Evolutionary conservation across 2,113 vertebrate species (phyloP), one percentile per base, ranked within the genome.

Genomic region (Labeo rohita): DNA sequence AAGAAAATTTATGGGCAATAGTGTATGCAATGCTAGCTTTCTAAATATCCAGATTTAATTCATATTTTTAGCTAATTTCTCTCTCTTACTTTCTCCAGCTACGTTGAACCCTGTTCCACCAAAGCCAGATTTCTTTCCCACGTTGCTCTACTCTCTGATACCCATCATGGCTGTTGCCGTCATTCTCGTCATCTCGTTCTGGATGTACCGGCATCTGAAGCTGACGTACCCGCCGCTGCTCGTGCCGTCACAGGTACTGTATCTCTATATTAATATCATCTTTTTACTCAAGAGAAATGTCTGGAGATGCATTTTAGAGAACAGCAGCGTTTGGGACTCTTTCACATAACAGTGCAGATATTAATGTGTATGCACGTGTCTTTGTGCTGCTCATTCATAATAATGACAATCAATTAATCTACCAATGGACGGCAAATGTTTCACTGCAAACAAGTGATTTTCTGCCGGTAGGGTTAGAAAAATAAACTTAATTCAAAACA

Each of bases 141-240:
- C 97, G 0, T 93, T 99, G 92, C 96, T 99, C 1, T 99, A 98
- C 89, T 97, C 97, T 0, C 92, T 99, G 94, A 96, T 98, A 91
- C 98, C 98, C 86, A 96, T 99, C 89, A 96, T 98, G 93, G 96
- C 96, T 81, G 95, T 99, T 83, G 97, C 97, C 0, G 96, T 97
- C 16, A 97, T 99, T 0, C 91, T 98, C 83, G 94, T 99, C 86
- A 97, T 98, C 91, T 98, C 97, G 0, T 99, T 99, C 92, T 99
- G 98, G 98, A 98, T 99, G 95, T 99, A 99, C 91, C 95, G 97
- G 80, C 98, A 98, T 88, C 98, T 99, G 93, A 99, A 98, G 90
- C 95, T 99, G 92, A 97, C 97, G 1, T 99, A 99, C 90, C 98
- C 98, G 16, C 97, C 98, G 0, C 97, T 98, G 65, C 97, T 99